A percentile compares a stretch with the other conserved stretches of the same genome.
These are phyloP conservation scores for Holotrichia oblita DNA, from an alignment of 1,140 invertebrate species.

Conservation along the genomic window DNA sequence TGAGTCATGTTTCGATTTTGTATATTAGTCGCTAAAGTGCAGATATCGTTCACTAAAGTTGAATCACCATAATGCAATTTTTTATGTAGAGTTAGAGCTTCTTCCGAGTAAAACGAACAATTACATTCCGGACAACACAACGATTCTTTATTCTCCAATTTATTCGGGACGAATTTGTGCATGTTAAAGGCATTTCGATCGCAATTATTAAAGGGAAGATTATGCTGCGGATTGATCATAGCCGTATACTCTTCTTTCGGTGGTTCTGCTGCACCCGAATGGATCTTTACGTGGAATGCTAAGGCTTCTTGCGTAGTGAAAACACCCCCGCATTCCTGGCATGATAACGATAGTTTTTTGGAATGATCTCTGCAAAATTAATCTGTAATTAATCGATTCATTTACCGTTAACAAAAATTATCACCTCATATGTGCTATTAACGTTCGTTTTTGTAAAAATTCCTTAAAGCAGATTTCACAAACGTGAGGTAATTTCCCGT, in stretches of 20 bases:
- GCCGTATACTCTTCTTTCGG: not conserved
- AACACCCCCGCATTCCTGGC: slow-evolving; percentile 71
- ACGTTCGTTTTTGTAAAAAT: slow-evolving; percentile 82
- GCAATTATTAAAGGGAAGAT: slow-evolving; percentile 28
- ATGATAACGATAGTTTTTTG: slow-evolving; percentile 47
- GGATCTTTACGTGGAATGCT: slow-evolving; percentile 80
- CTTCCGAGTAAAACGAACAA: slow-evolving; percentile 72
- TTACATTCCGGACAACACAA: slow-evolving; percentile 66
- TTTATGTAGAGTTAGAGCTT: slow-evolving; percentile 81
- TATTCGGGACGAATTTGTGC: slow-evolving; percentile 11
- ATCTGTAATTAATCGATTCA: not conserved
- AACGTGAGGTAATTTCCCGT: slow-evolving; percentile 81
- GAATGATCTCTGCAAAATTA: slow-evolving; percentile 37
- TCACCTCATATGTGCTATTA: slow-evolving; percentile 79
- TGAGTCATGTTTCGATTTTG: slow-evolving; percentile 31
- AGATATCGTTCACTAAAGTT: slow-evolving; percentile 85
- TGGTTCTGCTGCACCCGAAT: slow-evolving; percentile 68
- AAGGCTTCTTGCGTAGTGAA: slow-evolving; percentile 78
- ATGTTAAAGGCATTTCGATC: slow-evolving; percentile 33
- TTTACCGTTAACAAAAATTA: not conserved
- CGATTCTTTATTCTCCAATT: not conserved
- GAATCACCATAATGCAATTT: slow-evolving; percentile 84
- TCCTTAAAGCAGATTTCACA: slow-evolving; percentile 85
- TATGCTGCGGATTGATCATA: slow-evolving; percentile 1
- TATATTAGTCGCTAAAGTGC: slow-evolving; percentile 64